phyloP scores from a whole-genome alignment of 2,113 vertebrate species.

The Hystrix brachyura region DNA sequence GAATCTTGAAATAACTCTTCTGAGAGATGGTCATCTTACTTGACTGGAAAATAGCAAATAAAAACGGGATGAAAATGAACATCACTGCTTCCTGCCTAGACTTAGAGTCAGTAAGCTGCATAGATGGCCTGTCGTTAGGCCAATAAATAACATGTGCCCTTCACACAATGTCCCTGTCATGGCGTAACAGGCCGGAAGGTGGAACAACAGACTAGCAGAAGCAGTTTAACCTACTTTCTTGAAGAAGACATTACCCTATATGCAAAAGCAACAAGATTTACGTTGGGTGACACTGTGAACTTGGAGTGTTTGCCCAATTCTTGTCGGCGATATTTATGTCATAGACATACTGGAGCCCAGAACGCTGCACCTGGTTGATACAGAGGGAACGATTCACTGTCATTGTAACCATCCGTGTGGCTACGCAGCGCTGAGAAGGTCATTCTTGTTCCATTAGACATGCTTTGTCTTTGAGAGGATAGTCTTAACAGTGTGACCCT shows the following conservation, averaged over 20 bases:
- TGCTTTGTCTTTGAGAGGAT: neutral
- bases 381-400: neutral
- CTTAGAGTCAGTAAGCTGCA: neutral
- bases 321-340: neutral
- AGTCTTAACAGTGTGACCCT: neutral
- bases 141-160: neutral
- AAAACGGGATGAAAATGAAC: neutral
- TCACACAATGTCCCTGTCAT: neutral
- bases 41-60: conserved; percentile 35
- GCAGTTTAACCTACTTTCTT: neutral
- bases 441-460: neutral
- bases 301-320: neutral
- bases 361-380: neutral
- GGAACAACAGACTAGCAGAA: neutral
- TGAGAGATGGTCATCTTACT: neutral
- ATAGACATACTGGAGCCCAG: neutral
- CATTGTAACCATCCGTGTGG: neutral
- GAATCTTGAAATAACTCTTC: conserved; percentile 52
- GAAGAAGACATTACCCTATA: neutral
- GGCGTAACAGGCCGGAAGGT: neutral
- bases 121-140: neutral
- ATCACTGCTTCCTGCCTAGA: neutral
- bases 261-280: neutral
- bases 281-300: neutral
- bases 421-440: neutral